These are phyloP conservation scores for Candoia aspera DNA, from an alignment of 2,113 vertebrate species.

Conservation along the genomic window DNA sequence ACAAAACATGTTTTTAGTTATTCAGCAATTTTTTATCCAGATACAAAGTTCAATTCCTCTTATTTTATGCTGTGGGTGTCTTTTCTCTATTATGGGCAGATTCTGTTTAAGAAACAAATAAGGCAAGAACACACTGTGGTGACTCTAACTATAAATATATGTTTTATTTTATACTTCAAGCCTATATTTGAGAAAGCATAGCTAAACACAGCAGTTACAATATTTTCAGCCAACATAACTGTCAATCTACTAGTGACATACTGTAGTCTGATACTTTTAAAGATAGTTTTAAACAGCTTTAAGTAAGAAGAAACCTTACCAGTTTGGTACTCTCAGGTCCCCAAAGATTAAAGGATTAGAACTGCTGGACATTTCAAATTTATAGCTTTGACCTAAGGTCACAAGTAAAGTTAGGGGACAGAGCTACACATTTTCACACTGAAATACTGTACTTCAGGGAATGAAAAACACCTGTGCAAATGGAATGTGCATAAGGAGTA, in stretches of 20 bases:
- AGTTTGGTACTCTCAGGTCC: slow-evolving; percentile 29
- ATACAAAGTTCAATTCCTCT: neutral
- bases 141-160: neutral
- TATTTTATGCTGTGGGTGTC: neutral
- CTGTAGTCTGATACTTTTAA: neutral
- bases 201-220: slow-evolving; percentile 36
- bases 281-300: neutral
- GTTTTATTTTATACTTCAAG: slow-evolving; percentile 24
- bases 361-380: slow-evolving; percentile 15
- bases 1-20: neutral
- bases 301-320: slow-evolving; percentile 43
- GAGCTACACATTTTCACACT: neutral
- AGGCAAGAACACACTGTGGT: neutral
- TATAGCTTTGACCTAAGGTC: slow-evolving; percentile 15
- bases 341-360: slow-evolving; percentile 27
- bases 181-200: slow-evolving; percentile 24
- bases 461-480: neutral
- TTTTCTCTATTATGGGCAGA: neutral
- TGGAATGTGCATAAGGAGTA: neutral
- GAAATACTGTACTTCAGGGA: slow-evolving; percentile 31
- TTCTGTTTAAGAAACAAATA: neutral
- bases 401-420: slow-evolving; percentile 28
- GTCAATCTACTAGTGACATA: slow-evolving; percentile 35
- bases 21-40: neutral
- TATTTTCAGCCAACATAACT: slow-evolving; percentile 35